These are phyloP conservation scores for Caradrina kadenii DNA, from an alignment of 2,888 invertebrate species.

Conservation along the genomic window DNA sequence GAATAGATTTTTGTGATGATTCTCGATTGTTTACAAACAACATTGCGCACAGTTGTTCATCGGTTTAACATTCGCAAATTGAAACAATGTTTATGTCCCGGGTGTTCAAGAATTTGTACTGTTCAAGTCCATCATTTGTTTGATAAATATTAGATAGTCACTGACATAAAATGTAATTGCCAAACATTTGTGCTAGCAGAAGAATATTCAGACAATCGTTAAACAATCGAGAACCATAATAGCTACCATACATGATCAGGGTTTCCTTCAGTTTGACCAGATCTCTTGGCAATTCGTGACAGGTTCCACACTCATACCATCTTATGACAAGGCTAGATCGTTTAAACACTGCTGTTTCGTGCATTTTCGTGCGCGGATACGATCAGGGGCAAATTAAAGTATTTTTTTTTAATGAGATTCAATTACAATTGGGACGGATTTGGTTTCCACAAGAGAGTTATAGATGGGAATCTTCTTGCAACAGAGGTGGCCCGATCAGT, in stretches of 20 bases:
- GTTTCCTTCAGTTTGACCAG: not conserved
- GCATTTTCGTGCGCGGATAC: too few species aligned
- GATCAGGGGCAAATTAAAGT: too few species aligned
- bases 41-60: constrained; percentile 27
- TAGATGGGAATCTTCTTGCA: not conserved
- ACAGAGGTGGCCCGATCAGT: not conserved
- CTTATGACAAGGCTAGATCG: too few species aligned
- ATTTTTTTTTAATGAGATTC: not conserved
- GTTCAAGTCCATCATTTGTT: not conserved
- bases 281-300: not conserved
- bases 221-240: constrained; percentile 61
- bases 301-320: too few species aligned
- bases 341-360: too few species aligned
- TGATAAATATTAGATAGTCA: not conserved
- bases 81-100: constrained; percentile 15
- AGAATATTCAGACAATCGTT: not conserved
- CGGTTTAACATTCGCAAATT: constrained; percentile 18
- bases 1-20: constrained; percentile 50
- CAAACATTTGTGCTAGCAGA: not conserved
- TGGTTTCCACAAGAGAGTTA: not conserved
- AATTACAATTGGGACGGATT: not conserved
- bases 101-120: constrained; percentile 14
- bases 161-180: constrained; percentile 7
- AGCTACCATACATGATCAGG: constrained; percentile 33
- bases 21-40: constrained; percentile 62